phyloP scores from a whole-genome alignment of 2,113 vertebrate species.

The Jacana jacana region DNA sequence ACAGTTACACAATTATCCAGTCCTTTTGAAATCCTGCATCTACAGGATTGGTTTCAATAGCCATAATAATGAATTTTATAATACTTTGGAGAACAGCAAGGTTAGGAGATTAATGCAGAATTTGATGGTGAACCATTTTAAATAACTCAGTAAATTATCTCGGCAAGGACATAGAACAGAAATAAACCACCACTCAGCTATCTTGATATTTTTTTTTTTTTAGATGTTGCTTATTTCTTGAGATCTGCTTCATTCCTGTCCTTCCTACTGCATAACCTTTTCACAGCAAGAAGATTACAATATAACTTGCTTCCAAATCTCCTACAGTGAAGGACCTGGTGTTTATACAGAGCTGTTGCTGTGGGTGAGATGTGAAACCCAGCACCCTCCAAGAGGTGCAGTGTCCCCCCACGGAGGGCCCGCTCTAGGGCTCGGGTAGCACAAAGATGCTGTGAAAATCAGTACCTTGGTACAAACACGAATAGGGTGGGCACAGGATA shows the following conservation, averaged over 20 bases:
- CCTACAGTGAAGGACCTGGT: neutral
- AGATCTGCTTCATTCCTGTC: neutral
- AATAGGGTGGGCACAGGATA: neutral
- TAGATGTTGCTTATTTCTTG: neutral
- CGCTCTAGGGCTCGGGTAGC: fast-evolving
- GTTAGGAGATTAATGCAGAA: slow-evolving; percentile 17
- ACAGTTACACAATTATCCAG: neutral
- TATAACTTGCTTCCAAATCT: neutral
- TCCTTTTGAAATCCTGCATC: neutral
- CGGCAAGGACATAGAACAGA: neutral
- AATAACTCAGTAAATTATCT: neutral
- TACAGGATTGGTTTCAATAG: neutral
- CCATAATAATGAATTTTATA: neutral
- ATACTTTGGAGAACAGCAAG: neutral
- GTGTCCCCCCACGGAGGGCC: fast-evolving
- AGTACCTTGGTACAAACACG: neutral
- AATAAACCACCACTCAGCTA: neutral
- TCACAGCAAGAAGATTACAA: neutral
- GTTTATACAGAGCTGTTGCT: neutral
- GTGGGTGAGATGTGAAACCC: neutral
- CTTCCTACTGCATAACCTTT: neutral
- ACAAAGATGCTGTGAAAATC: neutral
- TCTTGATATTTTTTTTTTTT: neutral
- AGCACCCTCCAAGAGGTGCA: too few species aligned
- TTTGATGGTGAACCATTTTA: neutral